Base-by-base conservation (phyloP, 2,888 invertebrate species). In the Ptilodon capucinus region DNA sequence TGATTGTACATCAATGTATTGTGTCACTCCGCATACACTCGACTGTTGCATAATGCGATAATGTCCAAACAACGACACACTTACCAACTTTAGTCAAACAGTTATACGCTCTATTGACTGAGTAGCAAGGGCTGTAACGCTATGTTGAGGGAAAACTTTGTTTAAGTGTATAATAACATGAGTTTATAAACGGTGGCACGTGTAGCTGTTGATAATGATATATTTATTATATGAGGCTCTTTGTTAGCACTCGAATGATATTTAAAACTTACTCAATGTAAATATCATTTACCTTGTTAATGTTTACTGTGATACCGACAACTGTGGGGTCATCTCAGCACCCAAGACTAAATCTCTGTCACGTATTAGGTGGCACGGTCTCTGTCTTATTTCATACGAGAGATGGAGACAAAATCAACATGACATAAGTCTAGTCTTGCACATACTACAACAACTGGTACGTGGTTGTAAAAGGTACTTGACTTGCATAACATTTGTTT, bases 1-100 rank as follows among this genome's bases (percentile, higher is more conserved):
- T n/a, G n/a, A n/a, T n/a, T n/a, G 46, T 48, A 50, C 50, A 55
- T 41, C 39, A 44, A 17, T 21, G 28, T 41, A 46, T 48, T 51
- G 14, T 32, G 42, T 38, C 41, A 46, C 38, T 50, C 39, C 19
- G 36, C 30, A 34, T 36, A 48, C 38, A 42, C 30, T 13, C 23
- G 45, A 38, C 11, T 39, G 23, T 55, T 60, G 36, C 56, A 47
- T 61, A 61, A 56, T 38, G 30, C 39, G 51, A 51, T 59, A 61
- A 44, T 25, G 38, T 30, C 36, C 8, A 8, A n/a, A 34, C 35
- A 23, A 21, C 35, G 44, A 13, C 36, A 32, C 32, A 43, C 25
- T 21, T 35, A 19, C 16, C 39, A 21, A 34, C 34, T 16, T 40
- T 47, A 39, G 30, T 35, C 48, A 56, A n/a, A 36, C 46, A 35